Percentiles rank a stretch among this genome's conserved stretches.
Evolutionary conservation across 1,140 invertebrate genomes (phyloP).

Genomic region (Streblospio benedicti): DNA sequence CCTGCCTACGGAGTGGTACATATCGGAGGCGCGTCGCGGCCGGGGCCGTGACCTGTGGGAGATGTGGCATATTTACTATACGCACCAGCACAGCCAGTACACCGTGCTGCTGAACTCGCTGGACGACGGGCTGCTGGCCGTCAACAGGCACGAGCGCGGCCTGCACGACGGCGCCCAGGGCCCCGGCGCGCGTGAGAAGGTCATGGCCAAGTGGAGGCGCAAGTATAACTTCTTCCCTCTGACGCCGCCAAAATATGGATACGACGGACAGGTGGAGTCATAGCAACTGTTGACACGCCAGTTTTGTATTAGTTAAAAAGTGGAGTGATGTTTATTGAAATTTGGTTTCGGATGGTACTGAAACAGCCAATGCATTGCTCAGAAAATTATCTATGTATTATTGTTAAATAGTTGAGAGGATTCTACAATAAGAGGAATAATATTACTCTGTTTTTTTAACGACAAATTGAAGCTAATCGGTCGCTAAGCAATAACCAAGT

Average conservation of each 20-base stretch:
- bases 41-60: neutral
- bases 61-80: slow-evolving; percentile 2
- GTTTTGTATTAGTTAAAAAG: no score
- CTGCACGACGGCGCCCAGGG: neutral
- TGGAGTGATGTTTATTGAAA: no score
- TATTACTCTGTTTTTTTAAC: no score
- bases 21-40: neutral
- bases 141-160: neutral
- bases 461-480: no score
- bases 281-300: no score
- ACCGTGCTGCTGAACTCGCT: neutral
- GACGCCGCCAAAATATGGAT: neutral
- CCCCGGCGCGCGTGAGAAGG: neutral
- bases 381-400: no score
- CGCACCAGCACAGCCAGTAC: neutral
- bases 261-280: neutral
- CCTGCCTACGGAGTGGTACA: neutral
- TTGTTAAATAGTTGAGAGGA: no score
- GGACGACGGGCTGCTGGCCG: neutral
- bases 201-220: neutral
- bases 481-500: no score
- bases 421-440: no score
- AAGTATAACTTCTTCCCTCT: neutral
- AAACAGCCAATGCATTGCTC: no score
- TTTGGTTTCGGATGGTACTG: no score